A percentile compares a stretch with the other conserved stretches of the same genome.
phyloP scores from a whole-genome alignment of 2,888 invertebrate species.

The Epinotia demarniana region DNA sequence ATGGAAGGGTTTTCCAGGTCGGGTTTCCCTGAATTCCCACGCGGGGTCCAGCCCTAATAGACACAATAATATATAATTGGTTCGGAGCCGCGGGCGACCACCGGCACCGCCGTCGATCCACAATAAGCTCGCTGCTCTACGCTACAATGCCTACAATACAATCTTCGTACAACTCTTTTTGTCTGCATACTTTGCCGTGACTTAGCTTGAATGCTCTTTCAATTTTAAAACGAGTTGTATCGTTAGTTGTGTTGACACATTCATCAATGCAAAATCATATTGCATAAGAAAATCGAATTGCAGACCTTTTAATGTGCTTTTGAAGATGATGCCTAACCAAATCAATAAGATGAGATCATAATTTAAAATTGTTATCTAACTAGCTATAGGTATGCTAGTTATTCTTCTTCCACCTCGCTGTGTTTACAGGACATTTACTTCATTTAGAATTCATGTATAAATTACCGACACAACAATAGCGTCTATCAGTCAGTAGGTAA shows the following conservation, averaged over 20 bases:
- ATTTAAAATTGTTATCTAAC: not conserved
- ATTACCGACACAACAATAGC: constrained; percentile 37
- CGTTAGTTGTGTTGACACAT: not conserved
- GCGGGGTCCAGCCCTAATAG: constrained; percentile 52
- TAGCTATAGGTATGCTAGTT: not conserved
- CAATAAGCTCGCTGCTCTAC: constrained; percentile 26
- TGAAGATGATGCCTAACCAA: not conserved
- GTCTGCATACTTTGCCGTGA: constrained; percentile 36
- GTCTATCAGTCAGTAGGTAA: constrained; percentile 15
- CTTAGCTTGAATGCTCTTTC: constrained; percentile 30
- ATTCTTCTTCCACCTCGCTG: not conserved
- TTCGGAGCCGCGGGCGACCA: constrained; percentile 45
- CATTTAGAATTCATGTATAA: constrained; percentile 35
- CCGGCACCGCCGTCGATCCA: constrained; percentile 45
- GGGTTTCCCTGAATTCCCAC: constrained; percentile 53
- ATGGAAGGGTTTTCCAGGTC: constrained; percentile 13
- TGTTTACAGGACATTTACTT: constrained; percentile 21
- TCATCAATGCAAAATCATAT: not conserved
- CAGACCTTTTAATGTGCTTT: not conserved
- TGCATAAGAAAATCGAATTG: not conserved
- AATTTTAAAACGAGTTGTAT: constrained; percentile 18
- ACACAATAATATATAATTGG: constrained; percentile 57
- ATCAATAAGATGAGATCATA: not conserved
- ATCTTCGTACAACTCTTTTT: constrained; percentile 38
- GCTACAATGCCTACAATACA: constrained; percentile 37